Percentiles rank a stretch among this genome's conserved stretches.
Evolutionary conservation across 2,113 vertebrate genomes (phyloP).

Genomic region (Myiozetetes cayanensis): DNA sequence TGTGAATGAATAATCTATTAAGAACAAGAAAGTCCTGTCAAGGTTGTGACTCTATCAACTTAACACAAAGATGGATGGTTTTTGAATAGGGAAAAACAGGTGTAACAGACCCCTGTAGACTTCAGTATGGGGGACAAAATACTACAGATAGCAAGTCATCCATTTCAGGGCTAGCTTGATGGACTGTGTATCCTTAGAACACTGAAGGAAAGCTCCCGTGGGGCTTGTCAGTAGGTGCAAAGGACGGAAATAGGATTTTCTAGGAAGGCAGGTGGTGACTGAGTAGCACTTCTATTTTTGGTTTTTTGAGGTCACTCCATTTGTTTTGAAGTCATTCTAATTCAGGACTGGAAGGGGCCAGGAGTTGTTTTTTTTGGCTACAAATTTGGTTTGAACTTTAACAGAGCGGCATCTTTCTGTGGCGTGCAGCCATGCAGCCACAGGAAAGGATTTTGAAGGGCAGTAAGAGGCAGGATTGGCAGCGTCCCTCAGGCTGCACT

Average conservation of each 20-base stretch:
- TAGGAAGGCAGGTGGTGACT: neutral
- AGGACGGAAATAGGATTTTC: neutral
- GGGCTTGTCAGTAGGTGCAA: neutral
- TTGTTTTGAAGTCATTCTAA: conserved; percentile 46
- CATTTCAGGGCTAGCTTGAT: neutral
- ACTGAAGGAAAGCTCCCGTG: neutral
- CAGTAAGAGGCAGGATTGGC: neutral
- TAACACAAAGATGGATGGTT: neutral
- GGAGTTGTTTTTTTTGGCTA: neutral
- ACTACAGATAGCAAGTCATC: neutral
- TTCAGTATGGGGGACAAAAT: neutral
- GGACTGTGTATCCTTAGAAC: neutral
- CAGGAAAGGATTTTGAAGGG: neutral
- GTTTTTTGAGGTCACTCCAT: conserved; percentile 13
- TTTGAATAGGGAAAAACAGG: neutral
- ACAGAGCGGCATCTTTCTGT: neutral
- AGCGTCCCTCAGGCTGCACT: neutral
- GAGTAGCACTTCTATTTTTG: neutral
- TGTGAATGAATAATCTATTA: neutral
- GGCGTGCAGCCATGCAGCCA: neutral
- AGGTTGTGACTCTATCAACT: neutral
- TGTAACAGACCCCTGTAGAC: neutral
- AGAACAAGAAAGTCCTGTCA: neutral
- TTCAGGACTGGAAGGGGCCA: neutral
- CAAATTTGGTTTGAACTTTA: conserved; percentile 31